Percentiles rank a stretch among this genome's conserved stretches.
These are phyloP conservation scores for Aurelia coerulea DNA, from an alignment of 30 jellyfish, hydroid and myxozoan species.

Conservation along the genomic window DNA sequence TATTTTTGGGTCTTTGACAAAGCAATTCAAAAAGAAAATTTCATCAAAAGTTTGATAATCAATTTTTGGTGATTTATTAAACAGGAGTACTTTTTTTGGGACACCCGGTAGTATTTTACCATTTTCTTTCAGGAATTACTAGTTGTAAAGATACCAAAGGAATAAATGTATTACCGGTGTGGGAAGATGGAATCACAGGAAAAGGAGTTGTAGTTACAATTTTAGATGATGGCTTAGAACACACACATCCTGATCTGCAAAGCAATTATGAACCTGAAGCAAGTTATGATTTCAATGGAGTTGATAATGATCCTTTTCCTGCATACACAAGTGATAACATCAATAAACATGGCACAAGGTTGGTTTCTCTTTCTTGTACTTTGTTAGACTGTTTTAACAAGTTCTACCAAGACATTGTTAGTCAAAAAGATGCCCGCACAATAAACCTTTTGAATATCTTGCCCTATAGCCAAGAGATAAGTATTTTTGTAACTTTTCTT, in stretches of 20 bases:
- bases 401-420: neutral
- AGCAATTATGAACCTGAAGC: conserved; percentile 86
- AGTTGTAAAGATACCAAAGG: conserved; percentile 79
- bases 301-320: conserved; percentile 91
- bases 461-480: too few species aligned
- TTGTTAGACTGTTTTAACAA: too few species aligned
- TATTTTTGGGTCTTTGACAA: too few species aligned
- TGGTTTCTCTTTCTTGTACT: neutral
- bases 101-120: too few species aligned
- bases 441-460: too few species aligned
- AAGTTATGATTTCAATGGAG: conserved; percentile 90
- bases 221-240: conserved; percentile 97
- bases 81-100: too few species aligned
- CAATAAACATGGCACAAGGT: conserved; percentile 99
- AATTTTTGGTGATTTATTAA: too few species aligned
- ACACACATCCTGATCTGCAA: conserved; percentile 87
- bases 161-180: conserved; percentile 84
- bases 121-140: too few species aligned
- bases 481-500: too few species aligned
- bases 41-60: too few species aligned
- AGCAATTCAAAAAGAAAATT: too few species aligned
- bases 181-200: conserved; percentile 90
- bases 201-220: conserved; percentile 97
- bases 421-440: neutral
- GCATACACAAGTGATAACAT: conserved; percentile 79